phyloP scores from a whole-genome alignment of 1,140 invertebrate genomes.

The Pachypsylla venusta region DNA sequence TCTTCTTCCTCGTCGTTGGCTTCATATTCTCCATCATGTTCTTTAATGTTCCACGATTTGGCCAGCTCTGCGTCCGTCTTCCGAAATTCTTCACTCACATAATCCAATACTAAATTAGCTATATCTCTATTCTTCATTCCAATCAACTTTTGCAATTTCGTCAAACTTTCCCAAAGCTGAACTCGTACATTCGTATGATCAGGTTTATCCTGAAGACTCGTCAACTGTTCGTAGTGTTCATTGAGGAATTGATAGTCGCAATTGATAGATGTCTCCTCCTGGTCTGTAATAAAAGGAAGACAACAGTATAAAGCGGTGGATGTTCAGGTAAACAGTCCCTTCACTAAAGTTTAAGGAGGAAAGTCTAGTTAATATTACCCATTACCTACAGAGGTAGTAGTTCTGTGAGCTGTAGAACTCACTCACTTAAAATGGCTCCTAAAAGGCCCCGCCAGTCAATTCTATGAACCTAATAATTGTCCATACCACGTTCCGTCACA shows the following conservation, averaged over 20 bases:
- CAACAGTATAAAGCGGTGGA: too few species aligned
- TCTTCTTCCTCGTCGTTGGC: conserved; percentile 23
- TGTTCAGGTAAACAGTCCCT: too few species aligned
- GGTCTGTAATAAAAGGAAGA: neutral
- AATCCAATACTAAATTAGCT: conserved; percentile 12
- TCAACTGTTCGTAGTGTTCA: conserved; percentile 6
- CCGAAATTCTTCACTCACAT: conserved; percentile 33
- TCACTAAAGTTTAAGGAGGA: too few species aligned
- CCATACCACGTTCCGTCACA: too few species aligned
- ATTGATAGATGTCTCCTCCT: neutral
- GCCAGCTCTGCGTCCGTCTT: conserved; percentile 35
- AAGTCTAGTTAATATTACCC: too few species aligned
- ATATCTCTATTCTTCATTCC: conserved; percentile 1
- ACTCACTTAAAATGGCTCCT: too few species aligned
- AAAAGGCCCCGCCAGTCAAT: too few species aligned
- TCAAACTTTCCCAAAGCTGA: conserved; percentile 3
- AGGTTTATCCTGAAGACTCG: conserved; percentile 12
- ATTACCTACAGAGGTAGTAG: too few species aligned
- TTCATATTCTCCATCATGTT: conserved; percentile 22
- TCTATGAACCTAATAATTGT: too few species aligned
- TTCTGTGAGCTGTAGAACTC: too few species aligned
- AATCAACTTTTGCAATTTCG: neutral
- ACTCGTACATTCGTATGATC: conserved; percentile 12
- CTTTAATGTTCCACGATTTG: conserved; percentile 34
- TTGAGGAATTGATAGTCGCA: neutral